Percentiles rank a stretch among this genome's conserved stretches.
Evolutionary conservation across 1,140 invertebrate genomes (phyloP).

Genomic region (Ceratoteleas bidentatus): DNA sequence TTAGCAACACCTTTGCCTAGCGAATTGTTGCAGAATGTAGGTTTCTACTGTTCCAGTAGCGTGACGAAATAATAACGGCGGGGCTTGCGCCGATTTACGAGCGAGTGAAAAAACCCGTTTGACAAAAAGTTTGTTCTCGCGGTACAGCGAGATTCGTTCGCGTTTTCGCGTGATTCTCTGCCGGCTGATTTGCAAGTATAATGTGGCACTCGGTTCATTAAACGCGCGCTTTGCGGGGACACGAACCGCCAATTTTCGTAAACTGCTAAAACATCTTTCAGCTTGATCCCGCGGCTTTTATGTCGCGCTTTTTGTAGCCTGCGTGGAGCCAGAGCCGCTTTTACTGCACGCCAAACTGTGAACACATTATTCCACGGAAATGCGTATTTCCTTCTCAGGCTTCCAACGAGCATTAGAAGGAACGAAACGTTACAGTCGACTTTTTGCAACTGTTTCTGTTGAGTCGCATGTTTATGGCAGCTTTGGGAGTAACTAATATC

Average conservation of each 20-base stretch:
- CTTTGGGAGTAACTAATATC: too few relatives aligned
- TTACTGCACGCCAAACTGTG: too few relatives aligned
- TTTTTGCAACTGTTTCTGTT: too few relatives aligned
- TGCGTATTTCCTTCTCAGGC: too few relatives aligned
- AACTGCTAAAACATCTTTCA: conserved; percentile 43
- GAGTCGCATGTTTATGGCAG: too few relatives aligned
- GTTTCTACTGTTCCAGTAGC: conserved; percentile 36
- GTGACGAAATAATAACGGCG: conserved; percentile 34
- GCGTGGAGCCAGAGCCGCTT: too few relatives aligned
- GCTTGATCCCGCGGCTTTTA: conserved; percentile 50
- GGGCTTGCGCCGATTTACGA: conserved; percentile 20
- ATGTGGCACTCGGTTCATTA: conserved; percentile 47
- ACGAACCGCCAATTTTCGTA: conserved; percentile 61
- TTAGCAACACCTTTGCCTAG: conserved; percentile 3
- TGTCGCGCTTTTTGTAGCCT: too few relatives aligned
- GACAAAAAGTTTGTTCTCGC: not conserved
- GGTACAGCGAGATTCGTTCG: conserved; percentile 8
- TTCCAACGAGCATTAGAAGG: too few relatives aligned
- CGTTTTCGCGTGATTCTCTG: conserved; percentile 16
- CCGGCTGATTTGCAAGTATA: conserved; percentile 48
- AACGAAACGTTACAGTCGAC: too few relatives aligned
- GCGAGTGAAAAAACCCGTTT: not conserved
- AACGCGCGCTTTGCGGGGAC: conserved; percentile 47
- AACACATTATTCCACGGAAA: too few relatives aligned
- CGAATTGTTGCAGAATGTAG: conserved; percentile 29